phyloP scores from a whole-genome alignment of 1,140 invertebrate species.

The Meloidogyne floridensis region DNA sequence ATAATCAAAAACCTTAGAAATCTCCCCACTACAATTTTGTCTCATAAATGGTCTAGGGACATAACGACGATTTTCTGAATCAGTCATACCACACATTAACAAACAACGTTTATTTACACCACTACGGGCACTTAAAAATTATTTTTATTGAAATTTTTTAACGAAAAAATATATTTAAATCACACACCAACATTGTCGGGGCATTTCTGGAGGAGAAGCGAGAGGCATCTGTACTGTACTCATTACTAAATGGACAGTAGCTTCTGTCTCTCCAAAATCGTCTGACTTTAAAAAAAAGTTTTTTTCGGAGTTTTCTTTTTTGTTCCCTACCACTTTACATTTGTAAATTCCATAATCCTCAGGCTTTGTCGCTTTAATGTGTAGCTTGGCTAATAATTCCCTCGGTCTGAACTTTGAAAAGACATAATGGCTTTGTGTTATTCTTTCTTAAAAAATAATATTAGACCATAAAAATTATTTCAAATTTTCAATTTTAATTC shows the following conservation, averaged over 20 bases:
- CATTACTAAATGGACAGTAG: neutral
- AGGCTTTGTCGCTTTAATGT: slow-evolving; percentile 3
- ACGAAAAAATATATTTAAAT: neutral
- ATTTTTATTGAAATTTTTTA: slow-evolving; percentile 11
- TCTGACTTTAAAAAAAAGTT: neutral
- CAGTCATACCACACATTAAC: slow-evolving; percentile 21
- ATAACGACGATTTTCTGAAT: slow-evolving; percentile 26
- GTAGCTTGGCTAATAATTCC: slow-evolving; percentile 18
- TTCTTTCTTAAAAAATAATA: slow-evolving; percentile 15
- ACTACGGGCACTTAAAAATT: slow-evolving; percentile 6
- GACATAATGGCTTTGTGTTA: slow-evolving; percentile 22
- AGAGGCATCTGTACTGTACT: neutral
- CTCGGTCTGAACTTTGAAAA: slow-evolving; percentile 27
- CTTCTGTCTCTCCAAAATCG: slow-evolving; percentile 24
- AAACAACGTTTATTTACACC: slow-evolving; percentile 14
- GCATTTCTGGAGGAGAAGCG: neutral
- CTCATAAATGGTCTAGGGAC: slow-evolving; percentile 31
- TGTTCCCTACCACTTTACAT: slow-evolving; percentile 28
- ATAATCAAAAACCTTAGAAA: slow-evolving; percentile 17
- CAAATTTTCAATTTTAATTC: too few species aligned
- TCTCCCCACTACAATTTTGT: slow-evolving; percentile 25
- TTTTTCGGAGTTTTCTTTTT: neutral
- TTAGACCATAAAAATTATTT: too few species aligned
- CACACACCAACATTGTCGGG: slow-evolving; percentile 26
- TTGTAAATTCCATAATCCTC: slow-evolving; percentile 24